phyloP scores from a whole-genome alignment of 1,140 invertebrate genomes.

The Papilio machaon region DNA sequence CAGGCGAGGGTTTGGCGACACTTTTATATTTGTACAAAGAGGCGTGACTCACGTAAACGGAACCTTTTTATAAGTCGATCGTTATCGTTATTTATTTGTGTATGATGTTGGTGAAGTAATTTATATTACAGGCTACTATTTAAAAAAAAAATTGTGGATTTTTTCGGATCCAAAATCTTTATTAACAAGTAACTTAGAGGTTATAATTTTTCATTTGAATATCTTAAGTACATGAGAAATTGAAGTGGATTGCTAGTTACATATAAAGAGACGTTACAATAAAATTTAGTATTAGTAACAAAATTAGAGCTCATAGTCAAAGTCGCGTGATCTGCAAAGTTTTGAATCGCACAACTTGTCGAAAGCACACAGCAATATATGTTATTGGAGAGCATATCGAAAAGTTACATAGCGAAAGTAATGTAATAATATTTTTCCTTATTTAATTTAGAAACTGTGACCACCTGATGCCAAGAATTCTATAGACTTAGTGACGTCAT shows the following conservation, averaged over 20 bases:
- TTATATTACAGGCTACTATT: not conserved
- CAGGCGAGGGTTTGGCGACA: constrained; percentile 37
- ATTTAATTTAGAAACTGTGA: constrained; percentile 1
- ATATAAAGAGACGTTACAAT: too few species aligned
- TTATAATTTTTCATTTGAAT: too few species aligned
- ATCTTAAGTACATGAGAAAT: too few species aligned
- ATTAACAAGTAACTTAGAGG: not conserved
- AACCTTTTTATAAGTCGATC: constrained; percentile 16
- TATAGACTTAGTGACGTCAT: constrained; percentile 7
- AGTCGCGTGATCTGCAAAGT: not conserved
- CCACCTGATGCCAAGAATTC: constrained; percentile 8
- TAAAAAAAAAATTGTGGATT: not conserved
- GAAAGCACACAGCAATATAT: not conserved
- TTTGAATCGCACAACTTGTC: not conserved
- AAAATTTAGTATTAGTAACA: too few species aligned
- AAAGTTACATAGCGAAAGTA: not conserved
- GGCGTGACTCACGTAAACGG: constrained; percentile 24
- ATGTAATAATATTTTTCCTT: not conserved
- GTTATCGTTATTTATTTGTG: not conserved
- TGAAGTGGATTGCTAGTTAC: too few species aligned
- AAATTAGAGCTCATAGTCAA: too few species aligned
- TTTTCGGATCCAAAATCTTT: not conserved
- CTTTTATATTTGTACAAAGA: constrained; percentile 33
- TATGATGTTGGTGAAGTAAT: not conserved
- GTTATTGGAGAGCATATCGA: not conserved